Conservation (phyloP, 2,113 vertebrate genomes). For the Upupa epops region DNA sequence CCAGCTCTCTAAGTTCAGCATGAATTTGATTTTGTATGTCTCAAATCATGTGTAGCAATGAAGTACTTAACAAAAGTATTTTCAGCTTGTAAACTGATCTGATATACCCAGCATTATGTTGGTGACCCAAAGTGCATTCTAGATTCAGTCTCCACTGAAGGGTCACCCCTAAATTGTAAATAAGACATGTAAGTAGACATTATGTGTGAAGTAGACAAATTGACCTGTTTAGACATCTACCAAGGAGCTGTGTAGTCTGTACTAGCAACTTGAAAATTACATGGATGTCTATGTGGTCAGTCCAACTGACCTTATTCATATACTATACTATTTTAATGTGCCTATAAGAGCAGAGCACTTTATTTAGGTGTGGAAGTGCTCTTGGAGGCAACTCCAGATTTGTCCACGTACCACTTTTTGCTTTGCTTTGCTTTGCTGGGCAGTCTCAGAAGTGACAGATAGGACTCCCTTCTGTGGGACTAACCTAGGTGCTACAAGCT, state of each 20-base stretch:
- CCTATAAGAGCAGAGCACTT: neutral
- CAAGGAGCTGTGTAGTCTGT: neutral
- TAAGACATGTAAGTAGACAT: neutral
- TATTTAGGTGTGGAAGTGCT: neutral
- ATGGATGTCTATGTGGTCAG: neutral
- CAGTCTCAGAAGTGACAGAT: accelerated
- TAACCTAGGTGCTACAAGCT: neutral
- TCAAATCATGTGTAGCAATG: neutral
- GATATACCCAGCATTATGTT: neutral
- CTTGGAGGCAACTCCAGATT: neutral
- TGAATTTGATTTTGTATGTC: slow-evolving; percentile 25
- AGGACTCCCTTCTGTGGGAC: neutral
- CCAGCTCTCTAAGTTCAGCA: slow-evolving; percentile 30
- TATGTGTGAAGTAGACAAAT: neutral
- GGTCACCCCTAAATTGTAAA: neutral
- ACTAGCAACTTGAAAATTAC: neutral
- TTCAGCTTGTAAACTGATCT: neutral
- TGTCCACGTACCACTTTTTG: neutral
- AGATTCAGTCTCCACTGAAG: neutral
- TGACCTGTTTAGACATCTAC: neutral
- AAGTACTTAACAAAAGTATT: neutral
- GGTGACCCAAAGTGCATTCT: neutral
- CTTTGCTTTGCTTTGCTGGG: neutral
- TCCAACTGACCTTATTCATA: neutral
- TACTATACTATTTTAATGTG: neutral